A percentile compares a stretch with the other conserved stretches of the same genome.
Evolutionary conservation across 2,888 invertebrate species (phyloP).

Genomic region (Tenthredo scrophulariae): DNA sequence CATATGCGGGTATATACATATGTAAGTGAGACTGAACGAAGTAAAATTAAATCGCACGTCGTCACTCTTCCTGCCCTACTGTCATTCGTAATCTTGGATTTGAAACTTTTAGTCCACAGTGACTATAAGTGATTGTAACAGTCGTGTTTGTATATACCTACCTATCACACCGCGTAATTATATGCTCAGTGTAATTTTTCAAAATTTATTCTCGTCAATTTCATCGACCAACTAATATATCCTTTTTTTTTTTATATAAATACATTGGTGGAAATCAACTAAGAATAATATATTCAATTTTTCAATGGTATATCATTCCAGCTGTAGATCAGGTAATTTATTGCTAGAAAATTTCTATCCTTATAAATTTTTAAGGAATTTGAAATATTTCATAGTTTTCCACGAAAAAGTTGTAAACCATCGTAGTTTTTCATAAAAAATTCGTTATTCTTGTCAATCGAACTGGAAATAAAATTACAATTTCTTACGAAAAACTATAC

Average conservation of each 20-base stretch:
- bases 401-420: no score
- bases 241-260: not conserved
- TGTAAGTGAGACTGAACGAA: slow-evolving; percentile 2
- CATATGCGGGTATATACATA: not conserved
- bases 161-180: not conserved
- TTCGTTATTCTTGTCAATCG: no score
- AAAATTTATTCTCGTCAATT: not conserved
- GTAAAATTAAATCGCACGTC: slow-evolving; percentile 37
- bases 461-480: no score
- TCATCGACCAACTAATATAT: not conserved
- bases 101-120: slow-evolving; percentile 8
- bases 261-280: not conserved
- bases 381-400: no score
- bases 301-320: not conserved
- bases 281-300: not conserved
- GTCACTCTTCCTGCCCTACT: slow-evolving; percentile 21
- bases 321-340: not conserved
- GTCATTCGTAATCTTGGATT: slow-evolving; percentile 38
- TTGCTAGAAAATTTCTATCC: no score
- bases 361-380: no score
- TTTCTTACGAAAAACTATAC: no score
- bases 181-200: not conserved
- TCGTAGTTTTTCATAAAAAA: no score
- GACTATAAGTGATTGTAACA: not conserved
- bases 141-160: slow-evolving; percentile 3